Percentiles rank a stretch among this genome's conserved stretches.
These are phyloP conservation scores for Bolborhynchus lineola DNA, from an alignment of 2,113 vertebrate species.

Conservation along the genomic window DNA sequence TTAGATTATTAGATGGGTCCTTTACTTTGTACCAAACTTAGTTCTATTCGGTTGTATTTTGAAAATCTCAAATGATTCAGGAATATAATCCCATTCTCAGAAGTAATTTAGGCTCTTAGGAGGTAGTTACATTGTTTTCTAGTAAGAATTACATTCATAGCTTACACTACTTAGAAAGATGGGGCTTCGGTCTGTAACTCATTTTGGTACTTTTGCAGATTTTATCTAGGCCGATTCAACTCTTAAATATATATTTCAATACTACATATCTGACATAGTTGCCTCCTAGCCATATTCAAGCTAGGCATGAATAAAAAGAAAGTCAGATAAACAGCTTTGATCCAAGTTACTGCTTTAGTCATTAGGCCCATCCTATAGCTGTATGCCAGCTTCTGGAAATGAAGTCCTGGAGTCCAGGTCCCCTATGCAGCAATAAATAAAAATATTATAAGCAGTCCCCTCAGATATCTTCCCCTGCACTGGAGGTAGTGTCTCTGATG, in stretches of 20 bases:
- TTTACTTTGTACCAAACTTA: background rate
- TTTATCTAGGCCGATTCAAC: background rate
- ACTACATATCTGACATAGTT: background rate
- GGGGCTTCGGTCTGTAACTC: background rate
- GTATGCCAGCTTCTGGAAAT: constrained; percentile 1
- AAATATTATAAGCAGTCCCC: background rate
- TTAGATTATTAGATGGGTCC: background rate
- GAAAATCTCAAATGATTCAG: background rate
- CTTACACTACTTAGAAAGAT: background rate
- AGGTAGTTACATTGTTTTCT: background rate
- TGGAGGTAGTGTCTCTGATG: background rate
- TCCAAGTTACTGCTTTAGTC: constrained; percentile 24
- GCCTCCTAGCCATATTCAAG: background rate
- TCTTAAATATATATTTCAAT: background rate
- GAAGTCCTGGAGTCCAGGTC: background rate
- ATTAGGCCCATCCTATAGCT: background rate
- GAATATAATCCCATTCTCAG: background rate
- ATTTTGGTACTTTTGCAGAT: background rate
- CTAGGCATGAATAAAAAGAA: background rate
- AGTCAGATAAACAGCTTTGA: constrained; percentile 37
- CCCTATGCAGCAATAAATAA: background rate
- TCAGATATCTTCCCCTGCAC: background rate
- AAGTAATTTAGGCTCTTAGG: background rate
- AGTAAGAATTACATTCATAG: background rate
- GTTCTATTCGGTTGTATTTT: background rate